phyloP scores from a whole-genome alignment of 2,797 vertebrate species.

The Coregonus sp. region DNA sequence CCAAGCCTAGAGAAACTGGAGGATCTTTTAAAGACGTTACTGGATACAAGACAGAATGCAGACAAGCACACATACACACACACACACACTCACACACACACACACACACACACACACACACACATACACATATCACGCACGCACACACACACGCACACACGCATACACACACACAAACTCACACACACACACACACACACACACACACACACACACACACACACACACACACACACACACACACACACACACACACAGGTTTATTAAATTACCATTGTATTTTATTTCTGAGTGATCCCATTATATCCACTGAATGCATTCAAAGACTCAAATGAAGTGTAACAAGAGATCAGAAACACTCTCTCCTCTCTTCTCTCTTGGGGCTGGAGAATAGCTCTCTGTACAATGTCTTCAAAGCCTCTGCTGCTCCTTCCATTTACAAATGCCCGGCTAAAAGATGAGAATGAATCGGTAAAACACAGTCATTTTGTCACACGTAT shows the following conservation, averaged over 20 bases:
- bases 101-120: conserved; percentile 15
- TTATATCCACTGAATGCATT: conserved; percentile 69
- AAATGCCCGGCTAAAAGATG: conserved; percentile 31
- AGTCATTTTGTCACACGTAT: conserved; percentile 22
- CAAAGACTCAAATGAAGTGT: conserved; percentile 72
- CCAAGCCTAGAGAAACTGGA: conserved; percentile 47
- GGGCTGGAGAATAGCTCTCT: conserved; percentile 41
- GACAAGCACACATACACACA: conserved; percentile 11
- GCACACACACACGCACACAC: conserved; percentile 3
- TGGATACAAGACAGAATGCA: conserved; percentile 27
- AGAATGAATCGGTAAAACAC: conserved; percentile 26
- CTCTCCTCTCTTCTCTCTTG: conserved; percentile 41
- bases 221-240: conserved; percentile 11
- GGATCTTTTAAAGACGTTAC: conserved; percentile 42
- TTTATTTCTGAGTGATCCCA: conserved; percentile 70
- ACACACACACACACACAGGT: conserved; percentile 22
- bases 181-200: conserved; percentile 11
- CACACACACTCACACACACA: neutral
- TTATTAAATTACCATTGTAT: conserved; percentile 74
- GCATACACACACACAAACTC: conserved; percentile 22
- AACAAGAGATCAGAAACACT: conserved; percentile 70
- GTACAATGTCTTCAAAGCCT: conserved; percentile 60
- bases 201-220: conserved; percentile 8
- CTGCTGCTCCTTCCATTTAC: conserved; percentile 42
- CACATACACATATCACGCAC: conserved; percentile 21